phyloP scores from a whole-genome alignment of 2,797 vertebrate genomes.

The Sebastes dallii region DNA sequence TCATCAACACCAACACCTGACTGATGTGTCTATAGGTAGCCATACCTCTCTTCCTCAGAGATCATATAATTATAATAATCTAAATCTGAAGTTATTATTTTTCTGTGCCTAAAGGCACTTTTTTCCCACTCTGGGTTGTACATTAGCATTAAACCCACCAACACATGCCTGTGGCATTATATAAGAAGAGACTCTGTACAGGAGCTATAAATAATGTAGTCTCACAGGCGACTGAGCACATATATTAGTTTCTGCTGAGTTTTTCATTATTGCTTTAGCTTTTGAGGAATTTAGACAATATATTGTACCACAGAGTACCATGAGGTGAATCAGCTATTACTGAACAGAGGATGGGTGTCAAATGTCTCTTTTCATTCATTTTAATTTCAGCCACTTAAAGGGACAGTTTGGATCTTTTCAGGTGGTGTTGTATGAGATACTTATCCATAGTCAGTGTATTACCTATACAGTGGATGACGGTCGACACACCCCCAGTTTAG shows the following conservation, averaged over 20 bases:
- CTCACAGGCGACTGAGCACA: slow-evolving; percentile 5
- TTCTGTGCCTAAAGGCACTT: not conserved
- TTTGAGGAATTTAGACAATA: slow-evolving; percentile 24
- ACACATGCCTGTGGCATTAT: slow-evolving; percentile 33
- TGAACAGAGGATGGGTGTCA: not conserved
- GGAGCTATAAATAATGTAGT: slow-evolving; percentile 32
- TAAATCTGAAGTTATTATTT: not conserved
- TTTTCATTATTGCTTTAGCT: slow-evolving; percentile 17
- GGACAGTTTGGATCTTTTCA: not conserved
- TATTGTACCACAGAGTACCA: not conserved
- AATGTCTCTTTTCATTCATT: too few relatives aligned
- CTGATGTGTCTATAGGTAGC: not conserved
- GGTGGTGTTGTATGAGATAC: not conserved
- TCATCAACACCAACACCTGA: not conserved
- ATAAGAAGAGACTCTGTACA: slow-evolving; percentile 21
- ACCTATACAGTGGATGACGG: not conserved
- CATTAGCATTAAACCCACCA: slow-evolving; percentile 37
- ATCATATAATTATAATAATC: not conserved
- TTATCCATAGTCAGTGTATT: not conserved
- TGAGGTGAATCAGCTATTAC: not conserved
- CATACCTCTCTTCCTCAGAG: not conserved
- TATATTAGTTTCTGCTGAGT: slow-evolving; percentile 18
- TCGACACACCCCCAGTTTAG: not conserved
- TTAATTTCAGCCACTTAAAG: not conserved
- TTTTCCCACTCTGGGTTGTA: slow-evolving; percentile 7